Evolutionary conservation across 2,113 vertebrate genomes (phyloP).

Genomic region (Caretta caretta): DNA sequence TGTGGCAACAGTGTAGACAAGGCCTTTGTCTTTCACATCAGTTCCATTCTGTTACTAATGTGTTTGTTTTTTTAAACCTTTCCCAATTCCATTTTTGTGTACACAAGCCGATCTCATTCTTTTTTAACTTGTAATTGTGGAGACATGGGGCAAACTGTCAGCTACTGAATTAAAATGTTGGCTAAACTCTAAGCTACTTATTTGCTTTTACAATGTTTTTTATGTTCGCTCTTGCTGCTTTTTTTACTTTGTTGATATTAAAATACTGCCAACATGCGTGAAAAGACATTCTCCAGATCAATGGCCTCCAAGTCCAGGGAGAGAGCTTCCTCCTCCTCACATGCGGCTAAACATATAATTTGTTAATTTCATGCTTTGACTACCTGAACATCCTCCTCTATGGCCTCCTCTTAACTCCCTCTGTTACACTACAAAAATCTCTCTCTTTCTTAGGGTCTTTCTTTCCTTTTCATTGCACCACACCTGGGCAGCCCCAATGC

Average conservation of each 20-base stretch:
- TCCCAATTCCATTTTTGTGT: not conserved
- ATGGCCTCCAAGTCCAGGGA: not conserved
- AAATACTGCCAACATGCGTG: not conserved
- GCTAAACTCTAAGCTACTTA: not conserved
- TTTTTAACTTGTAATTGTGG: constrained; percentile 34
- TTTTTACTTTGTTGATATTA: not conserved
- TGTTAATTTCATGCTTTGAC: constrained; percentile 45
- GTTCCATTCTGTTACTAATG: not conserved
- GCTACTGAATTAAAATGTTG: not conserved
- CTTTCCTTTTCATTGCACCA: not conserved
- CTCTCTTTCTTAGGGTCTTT: not conserved
- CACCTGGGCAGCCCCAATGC: not conserved
- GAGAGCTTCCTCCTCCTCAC: constrained; percentile 18
- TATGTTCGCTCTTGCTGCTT: constrained; percentile 5
- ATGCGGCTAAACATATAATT: not conserved
- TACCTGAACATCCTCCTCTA: constrained; percentile 21
- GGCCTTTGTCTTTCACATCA: constrained; percentile 10
- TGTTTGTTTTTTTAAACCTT: not conserved
- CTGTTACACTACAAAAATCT: not conserved
- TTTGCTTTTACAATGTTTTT: not conserved
- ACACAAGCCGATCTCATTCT: constrained; percentile 52
- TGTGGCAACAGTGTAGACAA: not conserved
- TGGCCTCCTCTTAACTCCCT: constrained; percentile 8
- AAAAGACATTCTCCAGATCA: not conserved
- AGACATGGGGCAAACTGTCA: not conserved